Base-by-base conservation (phyloP, 2,888 invertebrate species). In the Leptinotarsa haldemani region DNA sequence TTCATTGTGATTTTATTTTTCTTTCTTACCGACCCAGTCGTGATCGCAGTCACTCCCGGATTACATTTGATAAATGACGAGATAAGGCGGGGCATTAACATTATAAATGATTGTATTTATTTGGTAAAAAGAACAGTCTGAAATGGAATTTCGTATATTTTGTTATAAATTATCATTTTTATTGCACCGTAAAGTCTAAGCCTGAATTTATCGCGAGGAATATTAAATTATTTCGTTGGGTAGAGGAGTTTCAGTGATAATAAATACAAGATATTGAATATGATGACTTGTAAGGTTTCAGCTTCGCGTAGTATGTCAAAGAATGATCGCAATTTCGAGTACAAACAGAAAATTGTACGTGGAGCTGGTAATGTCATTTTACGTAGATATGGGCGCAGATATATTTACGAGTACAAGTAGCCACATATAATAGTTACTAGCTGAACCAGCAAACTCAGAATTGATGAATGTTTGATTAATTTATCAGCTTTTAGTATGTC, bases 81-180 rank as follows among this genome's bases (percentile, higher is more conserved):
- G 80, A 81, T 80, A 81, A 78, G 77, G 76, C 70, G 76, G 20
- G 46, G 73, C 80, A 83, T 83, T 83, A 83, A 83, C 82, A 81
- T 83, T 82, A 82, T 81, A 83, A 84, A 83, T 82, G 82, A 80
- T 82, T 81, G 79, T 82, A 82, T 84, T 83, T 83, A 83, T 82
- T 82, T 80, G 79, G 74, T 73, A 79, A 69, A 76, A 74, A n/a
- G 25, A 25, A n/a, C n/a, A 30, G n/a, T 18, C n/a, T 16, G 61
- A 30, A 82, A 82, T 80, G 80, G 82, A 81, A 85, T 85, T 85
- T 86, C 85, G 85, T 85, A 85, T 86, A 87, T 86, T 87, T 87
- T 87, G 87, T 87, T 87, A 86, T 87, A 87, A 88, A 88, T 87
- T 87, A 86, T 86, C 86, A 85, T 86, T 87, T 88, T 87, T 87